Conservation (phyloP, 2,113 vertebrate genomes). For the Lepus europaeus region DNA sequence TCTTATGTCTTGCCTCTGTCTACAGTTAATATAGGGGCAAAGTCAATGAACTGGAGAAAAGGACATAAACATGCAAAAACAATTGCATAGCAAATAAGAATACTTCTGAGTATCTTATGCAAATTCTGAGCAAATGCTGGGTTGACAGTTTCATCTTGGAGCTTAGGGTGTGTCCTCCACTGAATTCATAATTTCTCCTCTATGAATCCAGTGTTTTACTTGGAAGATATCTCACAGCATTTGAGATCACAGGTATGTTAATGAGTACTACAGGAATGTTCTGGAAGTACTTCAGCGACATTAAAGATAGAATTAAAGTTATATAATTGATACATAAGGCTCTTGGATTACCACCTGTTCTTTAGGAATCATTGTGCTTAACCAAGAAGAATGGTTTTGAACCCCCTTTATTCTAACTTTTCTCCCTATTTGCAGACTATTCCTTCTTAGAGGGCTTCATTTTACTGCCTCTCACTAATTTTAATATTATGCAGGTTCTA, state of each 20-base stretch:
- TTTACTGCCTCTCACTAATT: neutral
- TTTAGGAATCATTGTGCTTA: neutral
- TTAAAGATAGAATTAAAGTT: slow-evolving; percentile 29
- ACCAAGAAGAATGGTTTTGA: neutral
- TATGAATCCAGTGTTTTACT: slow-evolving; percentile 43
- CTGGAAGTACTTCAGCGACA: slow-evolving; percentile 50
- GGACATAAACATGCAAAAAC: slow-evolving; percentile 41
- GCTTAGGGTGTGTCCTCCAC: slow-evolving; percentile 38
- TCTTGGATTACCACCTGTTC: neutral
- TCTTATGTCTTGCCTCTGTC: neutral
- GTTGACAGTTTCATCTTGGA: slow-evolving; percentile 36
- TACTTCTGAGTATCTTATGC: slow-evolving; percentile 18
- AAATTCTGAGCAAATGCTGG: slow-evolving; percentile 52
- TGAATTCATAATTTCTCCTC: slow-evolving; percentile 57
- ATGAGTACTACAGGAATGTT: slow-evolving; percentile 25
- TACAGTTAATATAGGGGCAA: neutral
- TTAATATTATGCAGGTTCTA: neutral
- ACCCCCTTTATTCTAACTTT: neutral
- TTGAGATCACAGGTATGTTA: slow-evolving; percentile 56
- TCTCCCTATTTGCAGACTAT: neutral
- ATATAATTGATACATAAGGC: slow-evolving; percentile 7
- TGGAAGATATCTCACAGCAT: slow-evolving; percentile 22
- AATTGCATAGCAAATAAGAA: slow-evolving; percentile 65
- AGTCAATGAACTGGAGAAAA: slow-evolving; percentile 50
- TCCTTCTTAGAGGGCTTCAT: neutral